Percentiles rank a stretch among this genome's conserved stretches.
These are phyloP conservation scores for Camponotus pennsylvanicus DNA, from an alignment of 1,140 invertebrate genomes.

Conservation along the genomic window DNA sequence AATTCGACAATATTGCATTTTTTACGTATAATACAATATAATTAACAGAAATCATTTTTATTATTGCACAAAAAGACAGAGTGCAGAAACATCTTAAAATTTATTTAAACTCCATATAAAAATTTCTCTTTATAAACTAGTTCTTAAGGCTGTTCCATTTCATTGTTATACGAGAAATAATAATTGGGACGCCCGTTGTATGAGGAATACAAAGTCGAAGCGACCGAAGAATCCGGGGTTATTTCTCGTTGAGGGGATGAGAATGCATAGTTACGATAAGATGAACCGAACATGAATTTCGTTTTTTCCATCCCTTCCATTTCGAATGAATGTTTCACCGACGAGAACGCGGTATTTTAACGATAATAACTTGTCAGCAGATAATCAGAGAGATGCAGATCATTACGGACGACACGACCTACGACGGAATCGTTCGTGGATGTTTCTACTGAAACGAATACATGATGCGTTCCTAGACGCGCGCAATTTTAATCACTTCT, in stretches of 20 bases:
- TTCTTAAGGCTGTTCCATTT: constrained; percentile 22
- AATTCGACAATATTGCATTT: background rate
- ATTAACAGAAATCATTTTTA: background rate
- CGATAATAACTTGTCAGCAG: constrained; percentile 70
- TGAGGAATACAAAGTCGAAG: background rate
- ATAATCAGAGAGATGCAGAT: constrained; percentile 56
- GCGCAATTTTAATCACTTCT: constrained; percentile 1
- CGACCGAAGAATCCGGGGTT: constrained; percentile 21
- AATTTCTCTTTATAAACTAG: constrained; percentile 8
- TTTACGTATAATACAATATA: background rate
- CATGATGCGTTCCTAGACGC: constrained; percentile 34
- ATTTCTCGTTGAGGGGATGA: background rate
- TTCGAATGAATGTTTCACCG: constrained; percentile 58
- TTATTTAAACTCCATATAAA: background rate
- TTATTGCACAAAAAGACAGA: background rate
- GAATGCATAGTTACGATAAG: constrained; percentile 27
- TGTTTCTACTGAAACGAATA: constrained; percentile 30
- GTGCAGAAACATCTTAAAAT: background rate
- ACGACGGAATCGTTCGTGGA: constrained; percentile 54
- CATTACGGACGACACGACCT: constrained; percentile 65
- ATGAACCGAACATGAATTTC: constrained; percentile 67
- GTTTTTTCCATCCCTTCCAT: constrained; percentile 6
- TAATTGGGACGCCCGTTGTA: constrained; percentile 11
- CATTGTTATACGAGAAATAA: constrained; percentile 10
- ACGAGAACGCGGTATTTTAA: constrained; percentile 57